Conservation (phyloP, 1,140 invertebrate species). For the Caerostris extrusa region DNA sequence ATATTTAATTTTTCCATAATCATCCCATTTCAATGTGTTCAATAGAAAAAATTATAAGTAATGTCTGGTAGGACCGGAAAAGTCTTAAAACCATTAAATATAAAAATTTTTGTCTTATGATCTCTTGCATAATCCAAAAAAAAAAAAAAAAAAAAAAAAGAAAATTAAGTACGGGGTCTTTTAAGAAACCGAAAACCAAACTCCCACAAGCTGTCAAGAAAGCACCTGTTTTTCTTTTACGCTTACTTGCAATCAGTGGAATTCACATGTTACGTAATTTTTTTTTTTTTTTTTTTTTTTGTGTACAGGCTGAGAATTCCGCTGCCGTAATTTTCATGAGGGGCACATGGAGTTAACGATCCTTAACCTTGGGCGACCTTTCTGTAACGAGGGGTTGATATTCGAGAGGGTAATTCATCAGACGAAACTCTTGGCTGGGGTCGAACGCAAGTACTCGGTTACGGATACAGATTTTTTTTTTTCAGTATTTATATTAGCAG, state of each 20-base stretch:
- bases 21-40: too few species aligned
- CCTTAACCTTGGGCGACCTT: not conserved
- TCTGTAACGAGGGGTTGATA: not conserved
- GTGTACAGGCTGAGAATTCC: not conserved
- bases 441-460: too few species aligned
- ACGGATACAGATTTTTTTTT: too few species aligned
- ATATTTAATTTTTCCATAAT: too few species aligned
- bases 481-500: too few species aligned
- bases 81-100: too few species aligned
- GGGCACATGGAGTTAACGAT: not conserved
- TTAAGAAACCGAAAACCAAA: not conserved
- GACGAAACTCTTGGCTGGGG: not conserved
- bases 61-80: too few species aligned
- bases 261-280: not conserved
- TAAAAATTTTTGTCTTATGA: too few species aligned
- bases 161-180: not conserved
- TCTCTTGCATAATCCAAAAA: not conserved
- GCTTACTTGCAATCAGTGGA: not conserved
- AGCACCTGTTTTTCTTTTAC: conserved; percentile 10
- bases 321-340: not conserved
- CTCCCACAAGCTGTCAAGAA: not conserved
- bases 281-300: not conserved
- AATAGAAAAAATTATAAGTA: too few species aligned
- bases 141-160: not conserved
- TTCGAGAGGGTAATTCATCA: not conserved